phyloP scores from a whole-genome alignment of 2,888 invertebrate species.

The Drosophila suboccidentalis region DNA sequence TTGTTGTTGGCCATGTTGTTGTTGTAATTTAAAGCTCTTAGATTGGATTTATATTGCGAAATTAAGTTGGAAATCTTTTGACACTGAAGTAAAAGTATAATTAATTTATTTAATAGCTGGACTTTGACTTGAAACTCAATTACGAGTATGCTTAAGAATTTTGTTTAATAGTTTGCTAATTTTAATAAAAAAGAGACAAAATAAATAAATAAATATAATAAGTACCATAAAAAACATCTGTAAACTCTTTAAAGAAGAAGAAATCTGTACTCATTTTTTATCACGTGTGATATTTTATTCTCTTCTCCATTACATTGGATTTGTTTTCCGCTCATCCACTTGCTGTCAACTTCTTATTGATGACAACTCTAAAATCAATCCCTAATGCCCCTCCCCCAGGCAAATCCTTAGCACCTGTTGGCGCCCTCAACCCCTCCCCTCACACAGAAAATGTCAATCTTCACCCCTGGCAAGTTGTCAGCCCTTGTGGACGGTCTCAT shows the following conservation, averaged over 20 bases:
- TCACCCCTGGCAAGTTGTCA: slow-evolving; percentile 18
- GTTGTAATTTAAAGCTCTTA: slow-evolving; percentile 59
- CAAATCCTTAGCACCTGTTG: slow-evolving; percentile 57
- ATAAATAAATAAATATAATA: no score
- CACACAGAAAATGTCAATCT: slow-evolving; percentile 13
- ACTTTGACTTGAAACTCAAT: slow-evolving; percentile 31
- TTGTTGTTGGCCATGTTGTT: slow-evolving; percentile 2
- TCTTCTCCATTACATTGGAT: slow-evolving; percentile 21
- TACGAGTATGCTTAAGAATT: background rate
- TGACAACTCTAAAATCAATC: slow-evolving; percentile 58
- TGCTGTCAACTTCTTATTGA: slow-evolving; percentile 71
- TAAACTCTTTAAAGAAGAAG: background rate
- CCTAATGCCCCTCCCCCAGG: slow-evolving; percentile 17
- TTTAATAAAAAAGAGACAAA: no score
- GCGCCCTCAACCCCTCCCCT: background rate
- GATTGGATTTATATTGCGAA: slow-evolving; percentile 72
- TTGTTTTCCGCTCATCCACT: slow-evolving; percentile 51
- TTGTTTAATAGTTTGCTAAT: background rate
- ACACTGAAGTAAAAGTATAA: slow-evolving; percentile 51
- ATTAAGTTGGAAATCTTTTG: slow-evolving; percentile 53
- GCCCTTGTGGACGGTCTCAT: slow-evolving; percentile 23
- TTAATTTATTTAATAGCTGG: slow-evolving; percentile 59
- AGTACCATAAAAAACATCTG: background rate
- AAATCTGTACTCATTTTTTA: background rate
- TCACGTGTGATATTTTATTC: slow-evolving; percentile 18